phyloP scores from a whole-genome alignment of 2,797 vertebrate genomes.

The Pseudochirops corinnae region DNA sequence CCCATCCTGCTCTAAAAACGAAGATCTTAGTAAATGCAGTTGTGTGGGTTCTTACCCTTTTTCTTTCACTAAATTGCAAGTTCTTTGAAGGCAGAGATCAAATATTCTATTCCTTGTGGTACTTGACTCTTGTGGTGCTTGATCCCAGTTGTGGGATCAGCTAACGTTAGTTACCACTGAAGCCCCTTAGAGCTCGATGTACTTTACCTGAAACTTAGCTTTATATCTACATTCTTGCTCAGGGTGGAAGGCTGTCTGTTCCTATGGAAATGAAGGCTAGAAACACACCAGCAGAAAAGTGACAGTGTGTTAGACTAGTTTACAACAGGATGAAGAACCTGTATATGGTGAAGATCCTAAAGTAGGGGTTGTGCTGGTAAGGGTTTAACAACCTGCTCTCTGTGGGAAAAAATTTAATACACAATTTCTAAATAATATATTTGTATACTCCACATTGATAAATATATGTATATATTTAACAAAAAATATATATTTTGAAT shows the following conservation, averaged over 20 bases:
- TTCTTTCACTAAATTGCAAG: constrained; percentile 20
- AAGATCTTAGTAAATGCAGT: neutral
- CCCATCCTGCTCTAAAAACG: neutral
- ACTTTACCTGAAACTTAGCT: neutral
- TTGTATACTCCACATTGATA: neutral
- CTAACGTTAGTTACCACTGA: neutral
- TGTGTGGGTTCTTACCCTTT: neutral
- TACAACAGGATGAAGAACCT: neutral
- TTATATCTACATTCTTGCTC: neutral
- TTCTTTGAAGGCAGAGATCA: neutral
- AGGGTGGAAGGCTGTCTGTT: neutral
- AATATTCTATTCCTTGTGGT: neutral
- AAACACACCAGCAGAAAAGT: neutral
- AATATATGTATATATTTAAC: neutral
- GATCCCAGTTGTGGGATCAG: neutral
- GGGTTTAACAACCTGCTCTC: neutral
- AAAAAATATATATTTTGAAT: neutral
- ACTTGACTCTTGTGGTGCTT: no score
- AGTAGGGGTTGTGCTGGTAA: neutral
- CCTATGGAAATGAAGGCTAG: neutral
- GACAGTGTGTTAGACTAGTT: neutral
- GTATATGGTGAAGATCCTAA: neutral
- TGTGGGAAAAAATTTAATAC: neutral
- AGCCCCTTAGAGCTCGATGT: neutral
- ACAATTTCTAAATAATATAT: neutral